phyloP scores from a whole-genome alignment of 2,888 invertebrate genomes.

The Sicus ferrugineus region DNA sequence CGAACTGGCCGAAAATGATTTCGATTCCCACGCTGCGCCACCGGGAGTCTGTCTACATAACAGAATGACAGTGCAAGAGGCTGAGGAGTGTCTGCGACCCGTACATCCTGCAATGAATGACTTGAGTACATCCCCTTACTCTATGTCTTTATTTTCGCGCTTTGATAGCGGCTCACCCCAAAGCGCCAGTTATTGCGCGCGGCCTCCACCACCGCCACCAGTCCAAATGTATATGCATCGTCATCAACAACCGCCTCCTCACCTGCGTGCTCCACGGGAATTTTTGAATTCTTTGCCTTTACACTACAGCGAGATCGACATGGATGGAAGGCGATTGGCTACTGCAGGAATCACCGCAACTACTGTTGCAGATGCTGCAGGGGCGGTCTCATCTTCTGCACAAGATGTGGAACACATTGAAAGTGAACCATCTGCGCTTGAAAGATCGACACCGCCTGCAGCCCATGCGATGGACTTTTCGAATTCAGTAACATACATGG shows the following conservation, averaged over 20 bases:
- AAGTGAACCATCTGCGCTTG: background rate
- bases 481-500: constrained; percentile 44
- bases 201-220: constrained; percentile 25
- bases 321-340: background rate
- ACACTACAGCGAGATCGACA: background rate
- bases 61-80: background rate
- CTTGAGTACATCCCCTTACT: background rate
- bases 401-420: constrained; percentile 19
- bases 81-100: background rate
- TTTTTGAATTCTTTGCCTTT: constrained; percentile 8
- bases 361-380: constrained; percentile 39
- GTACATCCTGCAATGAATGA: constrained; percentile 13
- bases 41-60: constrained; percentile 6
- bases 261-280: constrained; percentile 19
- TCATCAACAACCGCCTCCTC: constrained; percentile 31
- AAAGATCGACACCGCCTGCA: constrained; percentile 27
- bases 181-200: constrained; percentile 12
- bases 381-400: constrained; percentile 34
- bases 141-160: background rate
- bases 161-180: constrained; percentile 17
- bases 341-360: constrained; percentile 31
- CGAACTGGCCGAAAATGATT: constrained; percentile 17
- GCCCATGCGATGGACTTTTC: constrained; percentile 51
- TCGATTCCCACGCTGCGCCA: constrained; percentile 7
- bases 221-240: constrained; percentile 35